A percentile compares a stretch with the other conserved stretches of the same genome.
phyloP scores from a whole-genome alignment of 2,113 vertebrate genomes.

The Nerophis lumbriciformis region DNA sequence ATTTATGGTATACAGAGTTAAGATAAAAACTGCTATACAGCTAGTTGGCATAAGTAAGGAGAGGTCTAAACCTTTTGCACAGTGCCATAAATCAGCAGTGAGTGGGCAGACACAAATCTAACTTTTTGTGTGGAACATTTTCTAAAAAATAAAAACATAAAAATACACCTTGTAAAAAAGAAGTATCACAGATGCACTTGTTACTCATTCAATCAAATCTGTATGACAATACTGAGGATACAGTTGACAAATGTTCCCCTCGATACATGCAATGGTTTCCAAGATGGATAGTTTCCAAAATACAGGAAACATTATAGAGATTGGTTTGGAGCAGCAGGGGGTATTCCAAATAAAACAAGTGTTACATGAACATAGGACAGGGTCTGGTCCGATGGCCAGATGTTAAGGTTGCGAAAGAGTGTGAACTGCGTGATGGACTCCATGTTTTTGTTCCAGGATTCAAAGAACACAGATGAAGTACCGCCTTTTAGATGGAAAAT shows the following conservation, averaged over 20 bases:
- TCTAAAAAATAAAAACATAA: background rate
- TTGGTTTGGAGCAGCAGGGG: constrained; percentile 47
- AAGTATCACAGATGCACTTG: background rate
- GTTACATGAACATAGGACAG: constrained; percentile 45
- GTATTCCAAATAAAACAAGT: constrained; percentile 65
- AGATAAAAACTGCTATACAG: no score
- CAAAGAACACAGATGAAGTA: constrained; percentile 20
- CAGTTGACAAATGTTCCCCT: background rate
- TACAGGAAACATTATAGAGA: constrained; percentile 38
- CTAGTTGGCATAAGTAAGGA: background rate
- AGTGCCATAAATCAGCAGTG: constrained; percentile 19
- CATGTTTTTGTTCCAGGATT: constrained; percentile 25
- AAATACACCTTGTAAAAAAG: background rate
- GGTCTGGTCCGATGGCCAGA: constrained; percentile 45
- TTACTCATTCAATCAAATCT: background rate
- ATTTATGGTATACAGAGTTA: no score
- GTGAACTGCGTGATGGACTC: constrained; percentile 46
- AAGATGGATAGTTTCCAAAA: constrained; percentile 30
- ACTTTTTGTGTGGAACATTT: constrained; percentile 12
- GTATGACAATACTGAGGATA: background rate
- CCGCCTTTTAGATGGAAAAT: constrained; percentile 18
- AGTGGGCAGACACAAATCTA: constrained; percentile 12
- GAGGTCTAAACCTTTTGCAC: background rate
- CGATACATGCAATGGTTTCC: constrained; percentile 8
- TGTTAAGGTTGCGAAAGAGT: constrained; percentile 62